A percentile compares a stretch with the other conserved stretches of the same genome.
Evolutionary conservation across 2,797 vertebrate species (phyloP).

Genomic region (Dipus sagitta): DNA sequence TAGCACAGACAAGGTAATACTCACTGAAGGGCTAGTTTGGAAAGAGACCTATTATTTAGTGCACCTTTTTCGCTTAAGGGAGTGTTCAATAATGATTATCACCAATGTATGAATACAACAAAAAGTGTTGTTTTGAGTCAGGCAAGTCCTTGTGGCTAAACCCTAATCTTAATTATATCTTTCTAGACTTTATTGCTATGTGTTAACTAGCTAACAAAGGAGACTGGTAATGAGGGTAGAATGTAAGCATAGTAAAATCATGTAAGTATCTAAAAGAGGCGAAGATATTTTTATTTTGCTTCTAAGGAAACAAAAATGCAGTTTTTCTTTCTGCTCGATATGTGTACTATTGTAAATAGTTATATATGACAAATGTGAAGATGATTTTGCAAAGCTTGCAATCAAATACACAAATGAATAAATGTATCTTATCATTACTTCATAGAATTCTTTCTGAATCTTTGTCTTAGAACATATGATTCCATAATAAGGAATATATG

Average conservation of each 20-base stretch:
- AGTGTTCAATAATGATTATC: background rate
- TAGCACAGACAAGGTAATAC: background rate
- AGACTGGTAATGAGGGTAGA: background rate
- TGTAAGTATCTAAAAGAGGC: background rate
- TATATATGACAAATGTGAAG: background rate
- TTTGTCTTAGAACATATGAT: background rate
- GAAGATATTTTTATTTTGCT: background rate
- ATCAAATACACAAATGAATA: background rate
- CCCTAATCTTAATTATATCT: background rate
- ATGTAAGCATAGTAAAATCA: background rate
- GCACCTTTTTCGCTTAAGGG: background rate
- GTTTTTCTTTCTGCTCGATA: background rate
- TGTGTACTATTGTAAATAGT: background rate
- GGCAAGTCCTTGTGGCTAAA: background rate
- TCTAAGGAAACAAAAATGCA: no score
- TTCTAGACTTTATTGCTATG: background rate
- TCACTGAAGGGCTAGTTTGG: background rate
- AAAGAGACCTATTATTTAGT: background rate
- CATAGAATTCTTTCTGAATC: background rate
- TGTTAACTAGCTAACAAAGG: background rate
- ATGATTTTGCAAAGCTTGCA: background rate
- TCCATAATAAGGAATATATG: background rate
- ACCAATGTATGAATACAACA: background rate
- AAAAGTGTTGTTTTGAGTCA: background rate
- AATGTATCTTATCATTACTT: background rate